Evolutionary conservation across 2,888 invertebrate species (phyloP), one percentile per base, ranked within the genome.

Genomic region (Pseudoips prasinana): DNA sequence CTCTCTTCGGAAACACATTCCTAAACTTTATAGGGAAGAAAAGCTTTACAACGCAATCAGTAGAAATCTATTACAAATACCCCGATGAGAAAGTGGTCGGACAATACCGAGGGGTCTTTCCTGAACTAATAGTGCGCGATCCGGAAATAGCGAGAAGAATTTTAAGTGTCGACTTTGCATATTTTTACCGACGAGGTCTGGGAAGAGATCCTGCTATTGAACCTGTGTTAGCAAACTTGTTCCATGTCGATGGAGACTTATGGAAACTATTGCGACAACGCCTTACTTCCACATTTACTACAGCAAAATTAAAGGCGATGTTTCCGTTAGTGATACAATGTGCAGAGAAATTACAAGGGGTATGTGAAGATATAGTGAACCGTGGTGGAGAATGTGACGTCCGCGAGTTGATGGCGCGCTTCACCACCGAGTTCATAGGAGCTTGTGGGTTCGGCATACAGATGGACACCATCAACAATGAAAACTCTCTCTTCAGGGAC

Each of bases 251-350:
- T 10, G 83, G 83, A 0, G 84, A 85, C 25, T 27, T 31, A 2
- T 85, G 85, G 85, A 81, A 69, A 39, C 49, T 83, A 6, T 33
- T 78, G 7, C 63, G 84, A 1, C 75, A 82, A 35, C 67, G 75
- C 4, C 29, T 84, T n/a, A 81, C 84, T 7, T 63, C 81, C 0
- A 72, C 81, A 0, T 84, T 84, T 33, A 83, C 83, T 1, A 73
- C 70, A 0, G 72, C 75, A 1, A 82, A 83, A 35, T 44, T 85
- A 17, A 78, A 73, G 33, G 68, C 56, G 2, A 85, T 84, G 85
- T 85, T 80, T 27, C 85, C 84, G 1, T 50, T 85, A 10, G 61
- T 85, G 1, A 62, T 77, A 10, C 58, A 71, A 7, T 74, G 82
- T 29, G 72, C 85, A 0, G 70, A 75, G 28, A 81, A 75, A 38